A percentile compares a stretch with the other conserved stretches of the same genome.
phyloP scores from a whole-genome alignment of 2,797 vertebrate species.

The Squalus acanthias region DNA sequence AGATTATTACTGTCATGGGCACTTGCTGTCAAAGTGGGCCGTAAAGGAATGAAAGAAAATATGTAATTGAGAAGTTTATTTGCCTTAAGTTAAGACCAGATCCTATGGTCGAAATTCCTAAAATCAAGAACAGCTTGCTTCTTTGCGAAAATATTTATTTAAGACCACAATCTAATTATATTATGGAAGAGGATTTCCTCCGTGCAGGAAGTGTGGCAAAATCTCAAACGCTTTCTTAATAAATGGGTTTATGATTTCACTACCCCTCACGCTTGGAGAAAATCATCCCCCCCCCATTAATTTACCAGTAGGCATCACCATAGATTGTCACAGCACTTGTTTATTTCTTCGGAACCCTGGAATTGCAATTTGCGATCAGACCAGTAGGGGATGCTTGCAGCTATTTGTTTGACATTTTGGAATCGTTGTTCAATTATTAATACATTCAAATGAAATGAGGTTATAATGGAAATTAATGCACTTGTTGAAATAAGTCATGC shows the following conservation, averaged over 20 bases:
- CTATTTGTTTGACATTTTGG: background rate
- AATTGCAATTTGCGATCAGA: background rate
- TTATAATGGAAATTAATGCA: background rate
- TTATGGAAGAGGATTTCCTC: background rate
- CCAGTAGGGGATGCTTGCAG: background rate
- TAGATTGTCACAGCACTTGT: background rate
- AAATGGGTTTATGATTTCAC: background rate
- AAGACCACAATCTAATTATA: background rate
- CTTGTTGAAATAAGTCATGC: background rate
- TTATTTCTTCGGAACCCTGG: background rate
- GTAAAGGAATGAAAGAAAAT: background rate
- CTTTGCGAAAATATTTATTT: background rate
- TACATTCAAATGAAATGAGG: background rate
- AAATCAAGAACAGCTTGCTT: background rate
- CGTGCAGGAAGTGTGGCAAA: background rate
- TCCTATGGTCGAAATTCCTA: background rate
- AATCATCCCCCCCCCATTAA: background rate
- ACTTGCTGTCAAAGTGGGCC: background rate
- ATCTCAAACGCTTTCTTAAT: background rate
- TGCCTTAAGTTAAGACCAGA: background rate
- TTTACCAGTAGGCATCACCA: background rate
- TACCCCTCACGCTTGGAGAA: background rate
- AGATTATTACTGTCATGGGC: background rate
- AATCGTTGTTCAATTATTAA: background rate
- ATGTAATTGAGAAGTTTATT: background rate